Conservation (phyloP, 2,113 vertebrate genomes). For the Solea senegalensis region DNA sequence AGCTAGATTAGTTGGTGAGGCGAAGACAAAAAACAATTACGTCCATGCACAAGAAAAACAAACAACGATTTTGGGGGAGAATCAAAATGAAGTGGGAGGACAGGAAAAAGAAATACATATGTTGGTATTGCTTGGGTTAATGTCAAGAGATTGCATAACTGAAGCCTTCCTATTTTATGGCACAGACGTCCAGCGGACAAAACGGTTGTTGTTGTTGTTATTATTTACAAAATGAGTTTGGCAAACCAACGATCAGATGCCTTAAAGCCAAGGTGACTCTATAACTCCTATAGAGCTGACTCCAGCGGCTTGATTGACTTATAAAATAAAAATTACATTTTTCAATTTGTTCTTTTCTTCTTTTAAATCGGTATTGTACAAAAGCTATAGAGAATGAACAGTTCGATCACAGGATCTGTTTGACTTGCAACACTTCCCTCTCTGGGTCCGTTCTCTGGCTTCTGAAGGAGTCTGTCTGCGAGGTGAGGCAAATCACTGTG, state of each 20-base stretch:
- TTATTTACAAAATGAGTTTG: constrained; percentile 96
- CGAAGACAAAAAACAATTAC: constrained; percentile 24
- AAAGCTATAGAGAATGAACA: constrained; percentile 97
- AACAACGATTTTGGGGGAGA: not conserved
- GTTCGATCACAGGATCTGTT: constrained; percentile 87
- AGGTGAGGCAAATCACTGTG: constrained; percentile 85
- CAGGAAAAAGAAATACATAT: constrained; percentile 43
- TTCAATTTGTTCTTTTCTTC: constrained; percentile 82
- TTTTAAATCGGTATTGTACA: constrained; percentile 90
- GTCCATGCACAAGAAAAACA: constrained; percentile 41
- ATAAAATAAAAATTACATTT: constrained; percentile 99
- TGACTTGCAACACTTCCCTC: constrained; percentile 77
- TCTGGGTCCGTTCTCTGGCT: constrained; percentile 71
- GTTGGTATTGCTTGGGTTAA: constrained; percentile 83
- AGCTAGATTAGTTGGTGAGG: constrained; percentile 40
- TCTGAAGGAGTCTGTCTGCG: constrained; percentile 80
- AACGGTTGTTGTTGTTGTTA: constrained; percentile 73
- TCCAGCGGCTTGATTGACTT: constrained; percentile 93
- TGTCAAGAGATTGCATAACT: constrained; percentile 80
- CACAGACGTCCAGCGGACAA: constrained; percentile 90
- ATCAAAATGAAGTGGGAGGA: constrained; percentile 22
- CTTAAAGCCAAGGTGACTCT: constrained; percentile 96
- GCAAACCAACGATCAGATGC: constrained; percentile 84
- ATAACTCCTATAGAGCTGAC: constrained; percentile 90
- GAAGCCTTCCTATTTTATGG: constrained; percentile 94